Evolutionary conservation across 2,888 invertebrate species (phyloP), one percentile per base, ranked within the genome.

Genomic region (Scelioninae gen. 2): DNA sequence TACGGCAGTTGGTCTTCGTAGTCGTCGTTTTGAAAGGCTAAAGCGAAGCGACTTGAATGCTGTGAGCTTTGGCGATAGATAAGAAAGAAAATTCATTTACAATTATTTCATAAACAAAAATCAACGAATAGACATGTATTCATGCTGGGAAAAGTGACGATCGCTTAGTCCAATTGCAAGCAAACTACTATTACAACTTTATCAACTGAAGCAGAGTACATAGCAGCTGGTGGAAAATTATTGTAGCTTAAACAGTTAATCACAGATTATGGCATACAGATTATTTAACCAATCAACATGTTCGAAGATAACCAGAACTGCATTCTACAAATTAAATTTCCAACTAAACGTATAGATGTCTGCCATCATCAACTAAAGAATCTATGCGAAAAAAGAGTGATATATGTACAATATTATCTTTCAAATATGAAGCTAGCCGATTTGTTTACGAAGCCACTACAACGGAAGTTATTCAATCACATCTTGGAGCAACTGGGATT

Each of bases 101-200:
- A 0, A 39, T 35, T 7, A 10, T 1, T 11, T 52, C 5, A 10
- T n/a, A 9, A 13, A 22, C 22, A 70, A 10, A 71, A 61, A 13
- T 74, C 74, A 0, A 71, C 61, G 0, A 63, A 37, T n/a, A 57
- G 63, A 0, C 31, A 68, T n/a, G n/a, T 63, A 22, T 15, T 75
- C 61, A 13, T 50, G 28, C 1, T 75, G 4, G 74, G 65, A 1
- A 37, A 46, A 0, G 58, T 41, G 10, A 33, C 39, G 0, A n/a
- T 78, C 1, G 55, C 74, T 0, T 78, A 76, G 75, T 61, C 55
- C 4, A 72, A 65, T 0, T 37, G 70, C 2, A 77, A 77, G 13
- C 76, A 76, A 1, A 63, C 67, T 0, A 45, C 73, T 0, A 74
- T 76, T 1, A 73, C 72, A 3, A 39, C 28, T 28, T 57, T 48